phyloP scores from a whole-genome alignment of 2,888 invertebrate species.

The Agonopterix arenella region DNA sequence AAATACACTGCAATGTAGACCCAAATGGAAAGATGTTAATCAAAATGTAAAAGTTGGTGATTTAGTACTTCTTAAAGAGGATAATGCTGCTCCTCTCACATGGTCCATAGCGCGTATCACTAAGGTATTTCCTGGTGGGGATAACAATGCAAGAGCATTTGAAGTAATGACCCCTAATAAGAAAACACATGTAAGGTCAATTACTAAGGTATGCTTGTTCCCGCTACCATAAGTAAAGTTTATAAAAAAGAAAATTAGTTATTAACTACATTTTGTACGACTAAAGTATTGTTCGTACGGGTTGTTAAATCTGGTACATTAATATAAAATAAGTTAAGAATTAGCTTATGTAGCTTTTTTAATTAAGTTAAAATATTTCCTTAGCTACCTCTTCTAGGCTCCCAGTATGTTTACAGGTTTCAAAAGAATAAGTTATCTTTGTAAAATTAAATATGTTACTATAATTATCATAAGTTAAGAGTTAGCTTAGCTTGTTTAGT shows the following conservation, averaged over 20 bases:
- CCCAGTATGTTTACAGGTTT: too few species aligned
- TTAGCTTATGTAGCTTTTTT: too few species aligned
- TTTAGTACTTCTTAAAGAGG: neutral
- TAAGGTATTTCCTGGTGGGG: neutral
- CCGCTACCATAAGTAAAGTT: neutral
- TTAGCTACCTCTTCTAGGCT: too few species aligned
- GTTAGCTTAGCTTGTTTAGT: too few species aligned
- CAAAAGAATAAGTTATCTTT: too few species aligned
- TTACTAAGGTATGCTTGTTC: neutral
- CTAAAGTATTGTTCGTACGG: too few species aligned
- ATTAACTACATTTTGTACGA: too few species aligned
- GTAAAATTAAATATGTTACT: too few species aligned
- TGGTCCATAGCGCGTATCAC: neutral
- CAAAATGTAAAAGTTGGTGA: constrained; percentile 2
- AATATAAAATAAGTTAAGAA: too few species aligned
- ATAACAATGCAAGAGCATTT: neutral
- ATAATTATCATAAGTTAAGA: too few species aligned
- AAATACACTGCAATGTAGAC: constrained; percentile 4
- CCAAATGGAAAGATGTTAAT: constrained; percentile 1
- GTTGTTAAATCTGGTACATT: too few species aligned
- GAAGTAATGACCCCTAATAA: neutral
- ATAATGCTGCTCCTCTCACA: neutral
- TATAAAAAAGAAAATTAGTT: neutral
- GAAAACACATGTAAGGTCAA: neutral
- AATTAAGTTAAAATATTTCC: too few species aligned